Evolutionary conservation across 2,797 vertebrate species (phyloP).

Genomic region (Gobionotothen gibberifrons): DNA sequence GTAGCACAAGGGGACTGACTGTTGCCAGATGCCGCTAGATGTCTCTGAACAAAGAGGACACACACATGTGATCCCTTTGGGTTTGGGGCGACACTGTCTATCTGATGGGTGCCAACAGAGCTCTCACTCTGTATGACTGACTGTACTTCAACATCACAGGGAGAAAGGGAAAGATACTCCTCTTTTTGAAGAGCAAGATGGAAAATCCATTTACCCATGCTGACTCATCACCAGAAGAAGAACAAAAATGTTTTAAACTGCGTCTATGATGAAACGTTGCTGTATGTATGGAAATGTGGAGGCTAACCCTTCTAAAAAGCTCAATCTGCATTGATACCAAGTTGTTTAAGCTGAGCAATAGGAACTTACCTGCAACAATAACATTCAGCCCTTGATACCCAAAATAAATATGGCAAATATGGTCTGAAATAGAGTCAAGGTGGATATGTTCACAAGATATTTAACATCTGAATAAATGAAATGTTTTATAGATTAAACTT

Average conservation of each 20-base stretch:
- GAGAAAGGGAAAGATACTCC: slow-evolving; percentile 72
- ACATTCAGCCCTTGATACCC: neutral
- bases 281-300: slow-evolving; percentile 72
- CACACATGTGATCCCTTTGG: slow-evolving; percentile 77
- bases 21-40: slow-evolving; percentile 77
- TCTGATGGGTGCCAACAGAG: slow-evolving; percentile 72
- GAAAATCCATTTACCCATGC: slow-evolving; percentile 80
- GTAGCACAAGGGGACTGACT: slow-evolving; percentile 70
- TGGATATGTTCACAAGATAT: no score
- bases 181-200: slow-evolving; percentile 73
- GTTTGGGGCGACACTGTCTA: slow-evolving; percentile 71
- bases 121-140: slow-evolving; percentile 67
- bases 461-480: no score
- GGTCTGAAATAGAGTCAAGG: neutral
- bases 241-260: slow-evolving; percentile 61
- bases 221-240: slow-evolving; percentile 74
- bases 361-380: slow-evolving; percentile 7
- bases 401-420: neutral
- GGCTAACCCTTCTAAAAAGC: slow-evolving; percentile 33
- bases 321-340: slow-evolving; percentile 38
- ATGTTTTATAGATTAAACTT: neutral
- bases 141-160: slow-evolving; percentile 75
- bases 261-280: slow-evolving; percentile 62
- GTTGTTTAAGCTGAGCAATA: slow-evolving; percentile 28
- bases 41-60: slow-evolving; percentile 78